Base-by-base conservation (phyloP, 2,888 invertebrate genomes). In the Cantharis nigra region DNA sequence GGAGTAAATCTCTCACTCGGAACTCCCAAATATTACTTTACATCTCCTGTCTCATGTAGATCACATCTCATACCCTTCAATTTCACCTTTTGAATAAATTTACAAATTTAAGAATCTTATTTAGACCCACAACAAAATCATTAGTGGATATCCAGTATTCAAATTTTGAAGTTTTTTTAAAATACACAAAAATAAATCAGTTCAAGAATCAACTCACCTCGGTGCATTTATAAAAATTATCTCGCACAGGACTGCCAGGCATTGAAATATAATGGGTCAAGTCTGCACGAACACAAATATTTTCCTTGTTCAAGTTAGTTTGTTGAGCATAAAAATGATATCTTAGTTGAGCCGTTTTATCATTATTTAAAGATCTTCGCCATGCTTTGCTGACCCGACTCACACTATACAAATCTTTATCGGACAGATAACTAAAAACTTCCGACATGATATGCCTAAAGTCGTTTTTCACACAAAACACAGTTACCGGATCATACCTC, bases 371-470 rank as follows among this genome's bases (percentile, higher is more conserved):
- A 11, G 82, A 80, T 9, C 13, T 72, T 30, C 72, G 80, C 84
- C 84, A 84, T 16, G 78, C 67, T 23, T 72, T 82, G 10, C 85
- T 85, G 2, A 87, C 87, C 75, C 82, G 80, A 5, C 84, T 82
- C 20, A 87, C 82, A 64, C 84, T 81, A 79, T 85, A 87, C 62
- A 88, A 77, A 80, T 88, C 88, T 4, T 83, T 83, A 70, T 86
- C 84, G 3, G 85, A 85, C 62, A 88, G 79, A 79, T 85, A 82
- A 11, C 79, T 71, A 62, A 87, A 84, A 9, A 88, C 81, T 20
- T 83, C 80, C 9, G 81, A 79, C 81, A 88, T 83, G 13, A 88
- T 82, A n/a, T 85, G 80, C 63, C 79, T 75, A 62, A 84, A 83
- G 63, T 76, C 75, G 18, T 82, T 80, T n/a, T 76, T 75, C 7